Evolutionary conservation across 1,140 invertebrate species (phyloP).

Genomic region (Varroa destructor): DNA sequence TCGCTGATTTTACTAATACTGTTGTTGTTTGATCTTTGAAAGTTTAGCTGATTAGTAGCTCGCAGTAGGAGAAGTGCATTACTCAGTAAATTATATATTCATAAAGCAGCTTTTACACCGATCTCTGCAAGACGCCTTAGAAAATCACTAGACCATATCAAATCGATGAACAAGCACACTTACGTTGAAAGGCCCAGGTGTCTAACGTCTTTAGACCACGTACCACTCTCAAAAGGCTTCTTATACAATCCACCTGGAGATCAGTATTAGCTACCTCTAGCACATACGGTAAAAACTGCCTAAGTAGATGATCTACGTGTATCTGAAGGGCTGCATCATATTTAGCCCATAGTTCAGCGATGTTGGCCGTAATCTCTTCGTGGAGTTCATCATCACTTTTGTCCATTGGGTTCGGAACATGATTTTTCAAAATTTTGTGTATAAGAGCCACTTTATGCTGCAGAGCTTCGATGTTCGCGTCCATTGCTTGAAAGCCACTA

Average conservation of each 20-base stretch:
- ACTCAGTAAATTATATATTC: too few species aligned
- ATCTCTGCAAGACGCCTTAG: too few species aligned
- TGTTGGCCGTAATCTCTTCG: slow-evolving; percentile 20
- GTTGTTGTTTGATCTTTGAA: too few species aligned
- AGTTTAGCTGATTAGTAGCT: too few species aligned
- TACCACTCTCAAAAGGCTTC: slow-evolving; percentile 8
- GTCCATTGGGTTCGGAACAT: slow-evolving; percentile 26
- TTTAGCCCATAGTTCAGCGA: not conserved
- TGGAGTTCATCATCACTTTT: slow-evolving; percentile 26
- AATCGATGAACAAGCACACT: not conserved
- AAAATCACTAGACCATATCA: too few species aligned
- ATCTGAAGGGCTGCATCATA: slow-evolving; percentile 14
- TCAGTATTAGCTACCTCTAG: slow-evolving; percentile 18
- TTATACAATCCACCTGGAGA: not conserved
- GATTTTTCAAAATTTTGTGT: slow-evolving; percentile 14
- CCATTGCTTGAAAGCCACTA: not conserved
- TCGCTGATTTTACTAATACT: too few species aligned
- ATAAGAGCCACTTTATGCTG: slow-evolving; percentile 27
- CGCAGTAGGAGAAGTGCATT: too few species aligned
- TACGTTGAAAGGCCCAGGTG: slow-evolving; percentile 19
- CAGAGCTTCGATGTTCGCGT: slow-evolving; percentile 15
- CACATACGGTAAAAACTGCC: slow-evolving; percentile 21
- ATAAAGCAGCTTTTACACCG: too few species aligned
- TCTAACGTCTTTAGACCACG: slow-evolving; percentile 10
- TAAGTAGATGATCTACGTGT: slow-evolving; percentile 23